A percentile compares a stretch with the other conserved stretches of the same genome.
Conservation (phyloP, 2,888 invertebrate genomes). For the Nomada goodeniana region DNA sequence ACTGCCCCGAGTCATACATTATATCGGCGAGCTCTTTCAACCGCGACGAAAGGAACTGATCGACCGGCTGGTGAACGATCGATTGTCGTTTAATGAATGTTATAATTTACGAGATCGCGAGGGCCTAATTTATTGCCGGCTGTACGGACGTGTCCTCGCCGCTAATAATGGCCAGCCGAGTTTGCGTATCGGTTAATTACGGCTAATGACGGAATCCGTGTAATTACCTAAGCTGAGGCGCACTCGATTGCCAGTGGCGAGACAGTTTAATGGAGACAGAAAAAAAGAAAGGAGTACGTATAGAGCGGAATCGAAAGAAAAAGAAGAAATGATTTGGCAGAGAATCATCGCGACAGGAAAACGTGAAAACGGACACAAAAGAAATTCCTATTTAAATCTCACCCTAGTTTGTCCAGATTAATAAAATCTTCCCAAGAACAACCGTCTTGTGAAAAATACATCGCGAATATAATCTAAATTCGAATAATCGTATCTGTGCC, state of each 20-base stretch:
- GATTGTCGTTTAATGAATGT: constrained; percentile 62
- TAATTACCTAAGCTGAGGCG: not conserved
- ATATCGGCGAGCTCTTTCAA: constrained; percentile 50
- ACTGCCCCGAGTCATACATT: constrained; percentile 7
- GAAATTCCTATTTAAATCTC: no score
- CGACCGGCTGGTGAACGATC: constrained; percentile 35
- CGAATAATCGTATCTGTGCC: no score
- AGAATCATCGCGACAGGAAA: no score
- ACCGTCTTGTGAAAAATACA: no score
- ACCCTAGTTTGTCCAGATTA: no score
- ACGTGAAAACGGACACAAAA: no score
- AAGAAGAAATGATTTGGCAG: no score
- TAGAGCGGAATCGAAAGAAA: not conserved
- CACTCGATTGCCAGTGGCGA: not conserved
- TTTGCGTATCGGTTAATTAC: constrained; percentile 45
- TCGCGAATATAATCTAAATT: no score
- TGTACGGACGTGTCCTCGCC: constrained; percentile 29
- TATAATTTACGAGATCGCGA: constrained; percentile 53
- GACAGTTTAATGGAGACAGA: not conserved
- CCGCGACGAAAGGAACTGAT: constrained; percentile 54
- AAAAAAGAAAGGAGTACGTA: not conserved
- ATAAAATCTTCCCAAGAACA: no score
- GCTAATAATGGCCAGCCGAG: constrained; percentile 38
- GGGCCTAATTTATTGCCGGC: constrained; percentile 48
- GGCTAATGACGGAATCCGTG: constrained; percentile 35